Evolutionary conservation across 2,888 invertebrate species (phyloP), one percentile per base, ranked within the genome.

Genomic region (Axea sp.): DNA sequence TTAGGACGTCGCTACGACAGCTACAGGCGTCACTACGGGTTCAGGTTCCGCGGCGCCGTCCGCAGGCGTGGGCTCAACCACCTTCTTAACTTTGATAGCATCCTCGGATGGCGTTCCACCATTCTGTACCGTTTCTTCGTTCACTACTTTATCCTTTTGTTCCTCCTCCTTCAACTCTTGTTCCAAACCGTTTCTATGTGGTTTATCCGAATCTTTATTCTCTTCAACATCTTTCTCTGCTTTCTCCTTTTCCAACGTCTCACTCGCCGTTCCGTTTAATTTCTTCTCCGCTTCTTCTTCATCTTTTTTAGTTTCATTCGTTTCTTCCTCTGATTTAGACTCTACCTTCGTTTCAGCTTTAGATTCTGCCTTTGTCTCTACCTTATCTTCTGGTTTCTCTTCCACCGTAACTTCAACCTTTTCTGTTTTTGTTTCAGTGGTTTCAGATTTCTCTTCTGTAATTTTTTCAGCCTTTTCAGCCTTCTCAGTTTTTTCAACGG

Each of bases 1-100:
- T 87, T 87, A 87, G 80, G 87, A 87, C 81, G 86, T 87, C 77
- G 87, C 87, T 57, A 84, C 85, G 65, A 86, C 86, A 43, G 85
- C 85, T 71, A 86, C 84, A 59, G 86, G 84, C 60, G 78, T 77
- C 72, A 85, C 86, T 73, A 87, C 86, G 8, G 53, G 26, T 14
- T 87, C 86, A 33, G 86, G 78, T 77, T 87, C 87, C 57, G 83
- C 86, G 55, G 84, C 81, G 67, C 82, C 85, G 28, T 87, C 87
- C 37, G 83, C 83, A 41, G 84, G 80, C 39, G 81, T 78, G 49
- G 84, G 79, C 62, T 85, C 86, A 51, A 85, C 86, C 51, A 86
- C 83, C 60, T 87, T 87, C 77, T 86, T 87, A 45, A 86, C 81
- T 77, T 87, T 87, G 62, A 86, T 85, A 33, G 85, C 78, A 65